Conservation (phyloP, 37 sponge, comb jelly and placozoan genomes). For the Aplysina aerophoba region DNA sequence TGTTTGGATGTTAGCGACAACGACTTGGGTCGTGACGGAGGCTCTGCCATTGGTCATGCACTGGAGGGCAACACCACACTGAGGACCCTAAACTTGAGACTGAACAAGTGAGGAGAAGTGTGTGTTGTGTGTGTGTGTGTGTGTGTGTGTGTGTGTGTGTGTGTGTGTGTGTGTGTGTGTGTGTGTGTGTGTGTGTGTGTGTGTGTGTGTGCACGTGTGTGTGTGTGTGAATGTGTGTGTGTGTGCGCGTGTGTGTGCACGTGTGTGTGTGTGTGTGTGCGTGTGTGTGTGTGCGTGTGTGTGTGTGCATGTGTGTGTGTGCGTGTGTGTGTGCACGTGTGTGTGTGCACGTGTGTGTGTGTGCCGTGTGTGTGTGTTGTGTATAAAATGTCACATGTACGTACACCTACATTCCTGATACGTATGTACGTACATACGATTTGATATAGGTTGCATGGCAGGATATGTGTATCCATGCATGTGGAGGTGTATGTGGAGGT, state of each 20-base stretch:
- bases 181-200: background rate
- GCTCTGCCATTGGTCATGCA: constrained; percentile 82
- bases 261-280: too few species aligned
- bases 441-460: too few species aligned
- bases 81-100: constrained; percentile 67
- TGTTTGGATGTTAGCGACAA: constrained; percentile 80
- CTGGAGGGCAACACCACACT: constrained; percentile 81
- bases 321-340: background rate
- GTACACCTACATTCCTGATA: background rate
- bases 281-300: too few species aligned
- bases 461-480: too few species aligned
- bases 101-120: constrained; percentile 69
- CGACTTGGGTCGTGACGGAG: constrained; percentile 68
- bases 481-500: background rate
- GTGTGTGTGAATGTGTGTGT: background rate
- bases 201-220: constrained; percentile 9
- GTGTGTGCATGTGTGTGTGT: background rate
- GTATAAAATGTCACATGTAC: background rate
- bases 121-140: constrained; percentile 11
- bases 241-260: background rate
- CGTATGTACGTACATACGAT: background rate
- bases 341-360: background rate
- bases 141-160: constrained; percentile 1
- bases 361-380: background rate
- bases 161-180: background rate